Base-by-base conservation (phyloP, 1,140 invertebrate species). In the Diorhabda sublineata region DNA sequence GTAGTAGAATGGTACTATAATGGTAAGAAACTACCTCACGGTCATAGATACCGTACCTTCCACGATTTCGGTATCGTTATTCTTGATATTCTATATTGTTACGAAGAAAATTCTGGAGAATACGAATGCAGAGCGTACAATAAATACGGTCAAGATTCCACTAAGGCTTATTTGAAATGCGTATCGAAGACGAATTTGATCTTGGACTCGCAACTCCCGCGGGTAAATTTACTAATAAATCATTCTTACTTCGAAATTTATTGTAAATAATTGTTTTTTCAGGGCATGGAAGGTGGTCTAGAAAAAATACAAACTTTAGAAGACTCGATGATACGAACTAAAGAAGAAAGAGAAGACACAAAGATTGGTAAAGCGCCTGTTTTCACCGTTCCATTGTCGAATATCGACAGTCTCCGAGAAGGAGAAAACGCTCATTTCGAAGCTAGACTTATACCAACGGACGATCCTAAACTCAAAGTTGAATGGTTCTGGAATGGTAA, bases 61-160 rank as follows among this genome's bases (percentile, higher is more conserved):
- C 95, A 98, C 80, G 96, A 99, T 80, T 98, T 98, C 83, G 96
- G 92, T 69, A 96, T 97, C 79, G 96, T 98, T 45, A 96, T 97
- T 74, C 85, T 99, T 68, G 96, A 98, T 77, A 97, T 99, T 69
- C 83, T 98, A 2, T 98, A 98, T 79, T 97, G 95, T 74, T 98
- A 98, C 78, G 94, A 95, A 82, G 96, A 98, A 84, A 98, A 99
- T 81, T 96, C 94, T 61, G 96, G 97, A 45, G 88, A 91, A 26
- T 97, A 96, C 77, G 94, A 96, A 84, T 96, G 94, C 79, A 86
- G 94, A 72, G 96, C 97, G 26, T 90, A 90, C 8, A 98, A 98
- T 77, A 93, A 95, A 80, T 87, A 94, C 68, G 96, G 96, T n/a
- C 86, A 91, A 77, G 95, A 96, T 80, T 86, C 87, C 1, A 98